Conservation (phyloP, 1,140 invertebrate genomes). For the Ceratina calcarata region DNA sequence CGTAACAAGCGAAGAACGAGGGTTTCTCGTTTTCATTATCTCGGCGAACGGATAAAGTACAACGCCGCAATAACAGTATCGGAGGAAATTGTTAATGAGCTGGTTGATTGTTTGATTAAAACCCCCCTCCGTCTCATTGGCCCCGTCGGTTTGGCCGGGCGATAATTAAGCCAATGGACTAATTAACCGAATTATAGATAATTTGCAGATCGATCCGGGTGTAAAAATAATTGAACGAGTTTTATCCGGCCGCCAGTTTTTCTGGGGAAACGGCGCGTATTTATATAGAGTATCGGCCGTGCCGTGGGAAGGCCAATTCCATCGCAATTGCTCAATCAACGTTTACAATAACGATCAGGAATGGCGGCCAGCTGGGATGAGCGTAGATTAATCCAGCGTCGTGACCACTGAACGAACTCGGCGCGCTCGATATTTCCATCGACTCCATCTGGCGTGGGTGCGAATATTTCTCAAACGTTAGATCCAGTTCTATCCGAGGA, state of each 20-base stretch:
- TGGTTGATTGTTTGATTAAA: constrained; percentile 22
- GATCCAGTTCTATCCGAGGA: neutral
- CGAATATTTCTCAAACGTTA: neutral
- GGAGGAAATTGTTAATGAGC: constrained; percentile 5
- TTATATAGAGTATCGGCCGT: constrained; percentile 28
- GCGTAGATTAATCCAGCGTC: constrained; percentile 24
- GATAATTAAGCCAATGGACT: constrained; percentile 77
- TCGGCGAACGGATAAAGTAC: neutral
- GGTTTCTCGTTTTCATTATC: neutral
- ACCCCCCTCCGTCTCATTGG: neutral
- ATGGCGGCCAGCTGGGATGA: constrained; percentile 22
- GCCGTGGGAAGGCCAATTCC: constrained; percentile 63
- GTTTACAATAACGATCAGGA: constrained; percentile 59
- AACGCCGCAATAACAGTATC: neutral
- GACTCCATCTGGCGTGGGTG: neutral
- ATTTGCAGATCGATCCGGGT: constrained; percentile 72
- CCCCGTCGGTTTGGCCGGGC: neutral
- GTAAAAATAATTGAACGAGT: constrained; percentile 69
- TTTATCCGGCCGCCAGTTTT: constrained; percentile 33
- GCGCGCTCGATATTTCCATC: neutral
- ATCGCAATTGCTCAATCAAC: constrained; percentile 70
- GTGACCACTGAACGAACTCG: too few relatives aligned
- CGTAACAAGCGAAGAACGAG: neutral
- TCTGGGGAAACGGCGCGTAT: constrained; percentile 29
- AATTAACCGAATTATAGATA: constrained; percentile 78